Evolutionary conservation across 2,888 invertebrate genomes (phyloP).

Genomic region (Melanostoma scalare): DNA sequence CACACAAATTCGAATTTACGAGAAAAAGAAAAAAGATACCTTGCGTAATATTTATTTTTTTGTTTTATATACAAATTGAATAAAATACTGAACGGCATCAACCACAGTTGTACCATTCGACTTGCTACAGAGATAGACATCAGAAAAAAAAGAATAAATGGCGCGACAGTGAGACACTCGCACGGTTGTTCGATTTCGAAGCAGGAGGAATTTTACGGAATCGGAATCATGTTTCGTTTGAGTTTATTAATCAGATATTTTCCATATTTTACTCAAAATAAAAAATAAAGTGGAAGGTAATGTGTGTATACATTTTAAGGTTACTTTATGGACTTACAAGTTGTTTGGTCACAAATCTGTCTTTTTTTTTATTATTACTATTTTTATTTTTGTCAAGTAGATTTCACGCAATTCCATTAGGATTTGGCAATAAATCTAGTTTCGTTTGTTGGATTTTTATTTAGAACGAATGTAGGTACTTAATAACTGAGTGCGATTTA

Average conservation of each 20-base stretch:
- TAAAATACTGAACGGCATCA: slow-evolving; percentile 58
- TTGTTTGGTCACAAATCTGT: slow-evolving; percentile 24
- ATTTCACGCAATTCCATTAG: slow-evolving; percentile 47
- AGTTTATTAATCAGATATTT: slow-evolving; percentile 66
- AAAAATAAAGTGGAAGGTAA: neutral
- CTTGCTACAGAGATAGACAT: slow-evolving; percentile 49
- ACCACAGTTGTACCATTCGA: slow-evolving; percentile 36
- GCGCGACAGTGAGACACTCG: slow-evolving; percentile 27
- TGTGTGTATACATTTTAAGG: slow-evolving; percentile 39
- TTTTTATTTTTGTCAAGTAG: slow-evolving; percentile 11
- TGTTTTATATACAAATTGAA: slow-evolving; percentile 64
- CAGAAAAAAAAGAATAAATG: slow-evolving; percentile 25
- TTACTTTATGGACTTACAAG: slow-evolving; percentile 47
- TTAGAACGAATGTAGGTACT: slow-evolving; percentile 28
- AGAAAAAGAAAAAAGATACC: slow-evolving; percentile 40
- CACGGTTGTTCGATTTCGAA: neutral
- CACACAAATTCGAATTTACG: slow-evolving; percentile 8
- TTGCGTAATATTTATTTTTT: slow-evolving; percentile 67
- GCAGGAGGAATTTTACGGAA: slow-evolving; percentile 33
- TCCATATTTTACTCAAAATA: slow-evolving; percentile 59
- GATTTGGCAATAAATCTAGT: slow-evolving; percentile 56
- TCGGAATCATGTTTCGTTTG: slow-evolving; percentile 64
- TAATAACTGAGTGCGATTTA: slow-evolving; percentile 33
- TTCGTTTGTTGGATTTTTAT: slow-evolving; percentile 34
- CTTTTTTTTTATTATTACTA: slow-evolving; percentile 3